Percentiles rank a stretch among this genome's conserved stretches.
Evolutionary conservation across 2,113 vertebrate genomes (phyloP).

Genomic region (Macrotis lagotis): DNA sequence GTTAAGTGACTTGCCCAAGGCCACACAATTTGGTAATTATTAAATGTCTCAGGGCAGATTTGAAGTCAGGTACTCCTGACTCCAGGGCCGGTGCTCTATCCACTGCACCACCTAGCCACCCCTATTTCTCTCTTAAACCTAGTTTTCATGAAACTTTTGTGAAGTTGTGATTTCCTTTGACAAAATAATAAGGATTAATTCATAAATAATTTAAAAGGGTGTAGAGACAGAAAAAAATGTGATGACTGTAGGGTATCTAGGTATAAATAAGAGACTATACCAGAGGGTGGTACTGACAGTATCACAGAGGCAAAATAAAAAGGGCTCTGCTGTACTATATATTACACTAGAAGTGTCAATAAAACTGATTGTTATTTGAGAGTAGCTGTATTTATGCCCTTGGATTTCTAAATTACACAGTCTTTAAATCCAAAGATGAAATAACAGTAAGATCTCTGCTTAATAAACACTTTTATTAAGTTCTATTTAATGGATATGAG

Average conservation of each 20-base stretch:
- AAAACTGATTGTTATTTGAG: slow-evolving; percentile 20
- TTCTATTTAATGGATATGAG: neutral
- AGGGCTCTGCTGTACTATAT: neutral
- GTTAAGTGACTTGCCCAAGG: too few relatives aligned
- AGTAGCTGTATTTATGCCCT: neutral
- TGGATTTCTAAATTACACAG: neutral
- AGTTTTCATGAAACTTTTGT: too few relatives aligned
- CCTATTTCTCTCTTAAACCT: too few relatives aligned
- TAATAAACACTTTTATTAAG: neutral
- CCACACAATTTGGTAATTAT: too few relatives aligned
- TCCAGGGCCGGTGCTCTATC: too few relatives aligned
- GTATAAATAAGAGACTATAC: neutral
- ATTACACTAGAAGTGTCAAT: neutral
- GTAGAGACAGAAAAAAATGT: neutral
- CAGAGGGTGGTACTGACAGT: too few relatives aligned
- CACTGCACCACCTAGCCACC: too few relatives aligned
- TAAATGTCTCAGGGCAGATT: too few relatives aligned
- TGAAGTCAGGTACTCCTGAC: too few relatives aligned
- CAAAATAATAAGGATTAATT: neutral
- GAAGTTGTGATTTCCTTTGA: too few relatives aligned
- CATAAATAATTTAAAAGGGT: neutral
- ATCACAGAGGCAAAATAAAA: neutral
- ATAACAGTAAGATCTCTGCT: neutral
- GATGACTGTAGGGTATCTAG: neutral
- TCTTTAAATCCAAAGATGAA: neutral